Conservation (phyloP, 2,888 invertebrate species). For the Cabera pusaria region DNA sequence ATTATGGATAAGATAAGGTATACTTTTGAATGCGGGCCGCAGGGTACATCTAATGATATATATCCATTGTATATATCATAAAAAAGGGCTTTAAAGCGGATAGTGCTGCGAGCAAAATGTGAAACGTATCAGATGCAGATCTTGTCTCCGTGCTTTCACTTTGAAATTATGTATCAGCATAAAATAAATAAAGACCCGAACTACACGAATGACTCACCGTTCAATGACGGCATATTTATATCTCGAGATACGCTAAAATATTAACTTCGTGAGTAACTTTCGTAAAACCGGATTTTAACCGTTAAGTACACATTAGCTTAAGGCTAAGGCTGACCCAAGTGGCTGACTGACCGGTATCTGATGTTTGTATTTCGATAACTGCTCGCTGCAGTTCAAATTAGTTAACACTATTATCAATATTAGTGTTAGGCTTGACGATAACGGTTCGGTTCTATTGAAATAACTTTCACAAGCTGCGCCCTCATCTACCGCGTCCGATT, state of each 20-base stretch:
- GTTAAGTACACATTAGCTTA: constrained; percentile 65
- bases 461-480: constrained; percentile 39
- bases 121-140: constrained; percentile 30
- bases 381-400: constrained; percentile 42
- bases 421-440: constrained; percentile 39
- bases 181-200: constrained; percentile 40
- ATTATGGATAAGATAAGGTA: too few species aligned
- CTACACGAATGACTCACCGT: constrained; percentile 39
- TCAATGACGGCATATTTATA: constrained; percentile 37
- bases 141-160: constrained; percentile 60
- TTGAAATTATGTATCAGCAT: constrained; percentile 38
- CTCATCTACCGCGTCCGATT: constrained; percentile 11
- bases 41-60: too few species aligned
- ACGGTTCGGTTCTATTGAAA: constrained; percentile 44
- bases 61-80: constrained; percentile 27
- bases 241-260: constrained; percentile 37
- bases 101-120: constrained; percentile 30
- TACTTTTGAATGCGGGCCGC: too few species aligned
- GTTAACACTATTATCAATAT: constrained; percentile 44
- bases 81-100: constrained; percentile 25
- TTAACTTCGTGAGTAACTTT: constrained; percentile 41
- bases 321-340: constrained; percentile 62
- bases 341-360: constrained; percentile 36
- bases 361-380: constrained; percentile 62
- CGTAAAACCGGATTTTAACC: constrained; percentile 61